phyloP scores from a whole-genome alignment of 2,888 invertebrate species.

The Catocala sponsa region DNA sequence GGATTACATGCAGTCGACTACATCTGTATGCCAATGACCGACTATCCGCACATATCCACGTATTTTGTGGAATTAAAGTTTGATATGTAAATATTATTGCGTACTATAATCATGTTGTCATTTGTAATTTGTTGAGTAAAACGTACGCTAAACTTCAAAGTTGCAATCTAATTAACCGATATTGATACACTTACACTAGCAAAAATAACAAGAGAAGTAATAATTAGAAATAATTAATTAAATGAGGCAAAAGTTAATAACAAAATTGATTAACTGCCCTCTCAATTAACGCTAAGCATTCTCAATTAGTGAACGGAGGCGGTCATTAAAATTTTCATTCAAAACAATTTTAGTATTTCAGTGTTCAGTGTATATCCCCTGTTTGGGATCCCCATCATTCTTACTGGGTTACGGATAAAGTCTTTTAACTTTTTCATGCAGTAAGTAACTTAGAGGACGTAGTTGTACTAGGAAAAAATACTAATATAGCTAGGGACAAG shows the following conservation, averaged over 20 bases:
- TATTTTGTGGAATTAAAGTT: no score
- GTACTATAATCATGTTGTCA: no score
- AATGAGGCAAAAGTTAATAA: constrained; percentile 57
- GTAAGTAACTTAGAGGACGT: no score
- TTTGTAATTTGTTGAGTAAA: no score
- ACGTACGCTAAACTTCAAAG: no score
- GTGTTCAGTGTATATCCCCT: constrained; percentile 62
- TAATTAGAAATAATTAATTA: constrained; percentile 43
- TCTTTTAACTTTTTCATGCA: no score
- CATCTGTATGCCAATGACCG: background rate
- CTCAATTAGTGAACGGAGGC: constrained; percentile 73
- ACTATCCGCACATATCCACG: no score
- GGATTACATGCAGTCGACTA: constrained; percentile 9
- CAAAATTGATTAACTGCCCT: constrained; percentile 71
- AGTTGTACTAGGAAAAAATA: no score
- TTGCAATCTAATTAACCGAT: no score
- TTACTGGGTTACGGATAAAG: constrained; percentile 1
- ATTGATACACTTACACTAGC: background rate
- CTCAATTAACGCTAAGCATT: constrained; percentile 66
- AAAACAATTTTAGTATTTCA: constrained; percentile 82
- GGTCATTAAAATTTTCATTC: constrained; percentile 85
- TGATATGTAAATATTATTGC: no score
- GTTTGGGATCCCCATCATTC: constrained; percentile 50
- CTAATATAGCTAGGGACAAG: no score
- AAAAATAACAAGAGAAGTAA: constrained; percentile 7